Percentiles rank a stretch among this genome's conserved stretches.
phyloP scores from a whole-genome alignment of 2,888 invertebrate genomes.

The Erebia ligea region DNA sequence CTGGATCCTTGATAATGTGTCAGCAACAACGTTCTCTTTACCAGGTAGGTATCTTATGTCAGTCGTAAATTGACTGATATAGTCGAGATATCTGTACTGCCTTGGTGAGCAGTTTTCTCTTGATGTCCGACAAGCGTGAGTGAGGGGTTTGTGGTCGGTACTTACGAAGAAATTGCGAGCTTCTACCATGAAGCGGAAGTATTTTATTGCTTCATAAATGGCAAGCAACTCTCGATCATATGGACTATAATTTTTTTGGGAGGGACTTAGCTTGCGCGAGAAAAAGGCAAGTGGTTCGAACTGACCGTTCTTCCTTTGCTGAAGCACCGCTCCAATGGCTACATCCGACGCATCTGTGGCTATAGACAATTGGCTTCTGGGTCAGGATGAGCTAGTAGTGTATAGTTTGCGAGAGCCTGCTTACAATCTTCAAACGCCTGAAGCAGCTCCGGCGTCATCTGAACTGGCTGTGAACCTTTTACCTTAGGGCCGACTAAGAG shows the following conservation, averaged over 20 bases:
- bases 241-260: conserved; percentile 51
- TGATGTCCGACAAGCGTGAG: background rate
- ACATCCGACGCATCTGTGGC: conserved; percentile 40
- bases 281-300: conserved; percentile 38
- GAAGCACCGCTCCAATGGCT: conserved; percentile 53
- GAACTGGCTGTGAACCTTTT: conserved; percentile 21
- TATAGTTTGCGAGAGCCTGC: background rate
- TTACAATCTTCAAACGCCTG: background rate
- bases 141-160: conserved; percentile 54
- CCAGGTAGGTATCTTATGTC: conserved; percentile 53
- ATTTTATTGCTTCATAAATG: conserved; percentile 49
- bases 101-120: conserved; percentile 49
- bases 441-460: background rate
- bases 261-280: conserved; percentile 48
- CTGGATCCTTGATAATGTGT: conserved; percentile 51
- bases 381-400: conserved; percentile 17
- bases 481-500: conserved; percentile 9
- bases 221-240: conserved; percentile 60
- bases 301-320: conserved; percentile 43
- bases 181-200: conserved; percentile 58
- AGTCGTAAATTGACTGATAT: conserved; percentile 55
- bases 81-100: conserved; percentile 52
- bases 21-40: conserved; percentile 53
- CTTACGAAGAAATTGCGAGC: conserved; percentile 48
- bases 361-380: conserved; percentile 17